Base-by-base conservation (phyloP, 2,797 vertebrate genomes). In the Picus viridis region DNA sequence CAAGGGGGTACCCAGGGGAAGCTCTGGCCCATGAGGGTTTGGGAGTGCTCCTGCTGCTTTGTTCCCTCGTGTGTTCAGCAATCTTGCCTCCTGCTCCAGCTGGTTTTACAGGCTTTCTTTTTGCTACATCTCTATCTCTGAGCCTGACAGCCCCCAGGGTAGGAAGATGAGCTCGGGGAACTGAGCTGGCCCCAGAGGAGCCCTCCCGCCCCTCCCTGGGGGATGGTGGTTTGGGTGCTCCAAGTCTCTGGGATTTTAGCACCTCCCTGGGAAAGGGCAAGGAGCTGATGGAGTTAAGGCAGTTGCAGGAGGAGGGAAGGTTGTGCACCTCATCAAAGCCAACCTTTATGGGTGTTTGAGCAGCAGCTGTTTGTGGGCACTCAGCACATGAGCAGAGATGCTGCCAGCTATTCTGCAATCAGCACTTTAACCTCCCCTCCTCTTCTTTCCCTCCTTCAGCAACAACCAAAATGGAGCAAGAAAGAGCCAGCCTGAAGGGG, bases 141-240 rank as follows among this genome's bases (percentile, higher is more conserved):
- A 87, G 53, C 41, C 63, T 24, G 43, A 20, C 8, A 30, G 11
- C 14, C 61, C 49, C 18, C 9, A 7, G 0, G 0, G n/a, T 14
- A 57, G 39, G 30, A 30, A 30, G 32, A 34, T 34, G 45, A 83
- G 39, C 27, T 30, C 47, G 0, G 16, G 72, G 72, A 49, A 73
- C 14, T 2, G 0, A 30, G 15, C 2, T 0, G 0, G 7, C 67
- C 47, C 68, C 68, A 0, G 1, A 10, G 34, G 32, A 59, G 2
- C 16, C 41, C 14, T 75, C 53, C 9, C 1, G 43, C 53, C 49
- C 26, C 43, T 8, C 34, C 51, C 71, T 2, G 2, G 22, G 7
- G 6, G 1, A 9, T 77, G 16, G 12, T 3, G 61, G 6, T 8
- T n/a, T 14, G 1, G 1, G 4, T 10, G 62, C 36, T 85, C 32